These are phyloP conservation scores for Clusia tigrina DNA, from an alignment of 2,888 invertebrate species.

Conservation along the genomic window DNA sequence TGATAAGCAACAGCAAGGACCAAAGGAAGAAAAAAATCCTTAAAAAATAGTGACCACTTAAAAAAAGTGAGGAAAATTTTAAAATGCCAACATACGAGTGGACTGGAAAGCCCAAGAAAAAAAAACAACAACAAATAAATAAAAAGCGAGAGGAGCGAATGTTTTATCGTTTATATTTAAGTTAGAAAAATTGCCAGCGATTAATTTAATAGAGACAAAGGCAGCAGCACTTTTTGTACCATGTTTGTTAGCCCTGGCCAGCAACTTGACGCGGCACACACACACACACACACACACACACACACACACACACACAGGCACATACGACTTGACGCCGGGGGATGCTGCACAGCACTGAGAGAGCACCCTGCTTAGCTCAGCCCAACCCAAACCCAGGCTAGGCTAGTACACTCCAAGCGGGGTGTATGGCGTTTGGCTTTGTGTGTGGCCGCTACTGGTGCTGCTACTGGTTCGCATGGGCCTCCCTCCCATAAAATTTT, in stretches of 20 bases:
- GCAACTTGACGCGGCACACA: too few species aligned
- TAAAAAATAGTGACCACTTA: conserved; percentile 54
- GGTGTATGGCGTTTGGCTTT: too few species aligned
- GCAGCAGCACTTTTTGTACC: conserved; percentile 41
- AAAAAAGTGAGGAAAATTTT: conserved; percentile 40
- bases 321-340: background rate
- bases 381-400: too few species aligned
- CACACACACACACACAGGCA: background rate
- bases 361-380: too few species aligned
- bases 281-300: conserved; percentile 28
- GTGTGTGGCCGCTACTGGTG: background rate
- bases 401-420: too few species aligned
- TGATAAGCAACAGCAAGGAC: conserved; percentile 51
- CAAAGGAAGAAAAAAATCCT: conserved; percentile 47
- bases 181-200: conserved; percentile 60
- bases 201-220: conserved; percentile 62
- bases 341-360: conserved; percentile 19
- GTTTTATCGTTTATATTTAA: conserved; percentile 56
- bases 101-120: too few species aligned
- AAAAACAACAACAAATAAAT: conserved; percentile 20
- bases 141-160: conserved; percentile 39
- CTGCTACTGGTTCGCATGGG: conserved; percentile 9
- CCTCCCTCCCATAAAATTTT: conserved; percentile 2
- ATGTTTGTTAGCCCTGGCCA: too few species aligned
- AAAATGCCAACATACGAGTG: conserved; percentile 6